Evolutionary conservation across 2,888 invertebrate species (phyloP).

Genomic region (Microctonus aethiopoides): DNA sequence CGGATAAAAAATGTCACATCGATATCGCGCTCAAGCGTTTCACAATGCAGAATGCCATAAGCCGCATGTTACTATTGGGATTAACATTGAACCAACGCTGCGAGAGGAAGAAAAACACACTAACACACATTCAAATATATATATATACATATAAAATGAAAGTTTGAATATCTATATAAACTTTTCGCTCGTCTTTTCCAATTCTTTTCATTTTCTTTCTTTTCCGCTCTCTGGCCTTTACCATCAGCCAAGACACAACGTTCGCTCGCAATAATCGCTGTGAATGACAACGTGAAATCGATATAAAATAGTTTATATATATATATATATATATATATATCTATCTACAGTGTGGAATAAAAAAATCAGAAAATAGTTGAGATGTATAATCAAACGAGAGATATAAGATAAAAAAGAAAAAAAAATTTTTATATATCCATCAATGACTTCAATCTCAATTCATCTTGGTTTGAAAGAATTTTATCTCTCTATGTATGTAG

Average conservation of each 20-base stretch:
- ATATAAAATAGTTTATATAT: not conserved
- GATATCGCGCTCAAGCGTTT: not conserved
- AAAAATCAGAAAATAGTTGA: not conserved
- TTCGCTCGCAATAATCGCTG: not conserved
- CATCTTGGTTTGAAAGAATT: not conserved
- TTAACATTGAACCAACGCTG: not conserved
- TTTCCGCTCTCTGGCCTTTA: not conserved
- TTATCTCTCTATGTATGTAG: not conserved
- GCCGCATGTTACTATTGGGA: constrained; percentile 15
- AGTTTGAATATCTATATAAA: not conserved
- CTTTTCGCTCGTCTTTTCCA: not conserved
- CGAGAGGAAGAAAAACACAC: not conserved
- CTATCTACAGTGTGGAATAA: not conserved
- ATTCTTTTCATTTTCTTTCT: not conserved
- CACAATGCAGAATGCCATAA: constrained; percentile 12
- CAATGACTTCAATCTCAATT: not conserved
- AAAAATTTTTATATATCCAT: not conserved
- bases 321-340: too few species aligned
- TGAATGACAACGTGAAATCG: not conserved
- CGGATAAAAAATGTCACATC: constrained; percentile 5
- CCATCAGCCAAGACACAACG: not conserved
- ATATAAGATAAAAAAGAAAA: not conserved
- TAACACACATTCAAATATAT: not conserved
- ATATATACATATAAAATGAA: not conserved
- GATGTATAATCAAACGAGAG: not conserved